Conservation (phyloP, 2,113 vertebrate species). For the Austrofundulus limnaeus region DNA sequence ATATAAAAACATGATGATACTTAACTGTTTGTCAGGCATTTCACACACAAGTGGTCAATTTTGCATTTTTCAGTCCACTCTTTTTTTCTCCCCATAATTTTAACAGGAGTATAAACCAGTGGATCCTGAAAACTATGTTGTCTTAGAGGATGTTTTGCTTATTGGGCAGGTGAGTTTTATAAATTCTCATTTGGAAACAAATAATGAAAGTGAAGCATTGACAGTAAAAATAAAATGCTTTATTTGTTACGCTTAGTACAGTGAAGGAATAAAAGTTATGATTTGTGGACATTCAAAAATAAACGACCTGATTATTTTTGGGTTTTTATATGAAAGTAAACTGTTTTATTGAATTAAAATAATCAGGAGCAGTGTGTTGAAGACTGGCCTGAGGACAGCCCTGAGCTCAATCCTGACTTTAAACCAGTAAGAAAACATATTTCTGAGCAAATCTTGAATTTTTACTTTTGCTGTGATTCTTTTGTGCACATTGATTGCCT, state of each 20-base stretch:
- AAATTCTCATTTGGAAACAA: no score
- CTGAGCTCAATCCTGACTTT: constrained; percentile 66
- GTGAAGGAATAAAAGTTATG: no score
- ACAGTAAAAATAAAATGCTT: no score
- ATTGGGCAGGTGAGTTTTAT: constrained; percentile 73
- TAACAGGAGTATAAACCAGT: constrained; percentile 40
- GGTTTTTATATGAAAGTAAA: not conserved
- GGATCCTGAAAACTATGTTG: constrained; percentile 3
- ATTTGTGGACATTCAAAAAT: no score
- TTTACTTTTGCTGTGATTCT: no score
- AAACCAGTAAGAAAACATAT: constrained; percentile 68
- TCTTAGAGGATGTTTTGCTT: constrained; percentile 71
- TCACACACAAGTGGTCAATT: not conserved
- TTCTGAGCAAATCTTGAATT: no score
- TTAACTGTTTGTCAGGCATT: not conserved
- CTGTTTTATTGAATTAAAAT: not conserved
- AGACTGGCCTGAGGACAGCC: constrained; percentile 81
- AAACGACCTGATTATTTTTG: not conserved
- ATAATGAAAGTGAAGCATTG: no score
- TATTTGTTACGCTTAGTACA: no score
- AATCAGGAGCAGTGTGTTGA: constrained; percentile 79
- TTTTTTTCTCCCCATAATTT: not conserved
- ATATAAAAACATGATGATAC: not conserved
- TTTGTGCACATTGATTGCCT: not conserved
- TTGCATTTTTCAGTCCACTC: not conserved